Percentiles rank a stretch among this genome's conserved stretches.
Conservation (phyloP, 1,140 invertebrate genomes). For the Nixonia krombeini region DNA sequence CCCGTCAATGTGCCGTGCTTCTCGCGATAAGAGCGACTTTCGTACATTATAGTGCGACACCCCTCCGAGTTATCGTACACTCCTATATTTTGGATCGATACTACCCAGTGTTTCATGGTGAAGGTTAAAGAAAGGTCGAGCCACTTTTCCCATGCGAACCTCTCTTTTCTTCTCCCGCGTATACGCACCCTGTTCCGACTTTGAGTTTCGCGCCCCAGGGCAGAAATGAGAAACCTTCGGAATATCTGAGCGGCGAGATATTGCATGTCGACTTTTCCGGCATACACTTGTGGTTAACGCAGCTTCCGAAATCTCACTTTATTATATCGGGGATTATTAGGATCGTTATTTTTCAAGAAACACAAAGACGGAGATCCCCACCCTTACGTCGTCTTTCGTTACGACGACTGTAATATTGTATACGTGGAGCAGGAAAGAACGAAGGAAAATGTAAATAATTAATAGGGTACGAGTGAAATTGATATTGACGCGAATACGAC, state of each 20-base stretch:
- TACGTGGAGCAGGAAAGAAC: not conserved
- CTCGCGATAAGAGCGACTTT: constrained; percentile 29
- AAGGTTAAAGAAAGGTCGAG: constrained; percentile 47
- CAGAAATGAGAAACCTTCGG: constrained; percentile 41
- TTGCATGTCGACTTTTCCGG: constrained; percentile 35
- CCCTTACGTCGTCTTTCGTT: constrained; percentile 7
- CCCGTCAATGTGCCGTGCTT: constrained; percentile 13
- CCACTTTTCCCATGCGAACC: constrained; percentile 34
- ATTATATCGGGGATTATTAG: constrained; percentile 30
- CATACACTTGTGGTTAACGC: constrained; percentile 38
- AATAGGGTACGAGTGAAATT: constrained; percentile 7
- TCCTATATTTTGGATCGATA: constrained; percentile 48
- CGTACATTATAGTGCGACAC: constrained; percentile 27
- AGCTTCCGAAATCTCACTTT: constrained; percentile 32
- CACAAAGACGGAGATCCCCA: not conserved
- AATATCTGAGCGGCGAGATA: constrained; percentile 44
- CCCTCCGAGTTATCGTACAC: constrained; percentile 37
- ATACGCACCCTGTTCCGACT: constrained; percentile 22
- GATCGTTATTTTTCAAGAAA: constrained; percentile 30
- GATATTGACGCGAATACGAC: no score
- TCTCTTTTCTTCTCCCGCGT: constrained; percentile 23
- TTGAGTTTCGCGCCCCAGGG: constrained; percentile 31
- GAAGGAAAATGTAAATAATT: constrained; percentile 3
- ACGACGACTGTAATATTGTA: constrained; percentile 15
- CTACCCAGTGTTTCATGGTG: constrained; percentile 43